Evolutionary conservation across 1,140 invertebrate genomes (phyloP), one percentile per base, ranked within the genome.

Genomic region (Musca domestica): DNA sequence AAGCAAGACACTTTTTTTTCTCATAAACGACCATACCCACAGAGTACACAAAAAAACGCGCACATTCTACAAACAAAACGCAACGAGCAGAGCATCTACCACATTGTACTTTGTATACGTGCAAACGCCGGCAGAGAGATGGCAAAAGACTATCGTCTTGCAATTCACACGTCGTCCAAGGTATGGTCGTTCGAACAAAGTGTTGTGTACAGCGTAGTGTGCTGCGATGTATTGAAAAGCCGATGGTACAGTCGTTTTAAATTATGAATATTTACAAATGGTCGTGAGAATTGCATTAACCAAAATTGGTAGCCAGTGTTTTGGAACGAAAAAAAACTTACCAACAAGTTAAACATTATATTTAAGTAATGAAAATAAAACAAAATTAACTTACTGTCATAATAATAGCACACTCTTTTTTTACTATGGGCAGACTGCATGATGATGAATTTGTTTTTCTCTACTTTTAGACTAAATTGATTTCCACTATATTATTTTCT

Each of bases 391-490:
- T 95, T 88, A 98, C 96, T 97, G 82, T 98, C 96, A 79, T 99
- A 99, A 84, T 99, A 99, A 85, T 99, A 99, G 83, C 96, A 98
- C 67, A 98, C 95, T 81, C 93, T 88, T 83, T 96, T 96, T 78
- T 94, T 94, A 75, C 89, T 93, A 41, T 41, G 34, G 73, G 95
- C 93, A 12, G 91, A 88, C 83, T 91, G 87, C 80, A 90, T 89
- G 56, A 17, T 61, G n/a, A 27, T 25, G 10, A 34, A 61, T 61
- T 20, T 34, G 25, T 61, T 61, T 34, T 30, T 30, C 5, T 61
- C 19, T 2, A 34, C 17, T 27, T 17, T 17, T 30, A 58, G 30
- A 1, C 30, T 27, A 2, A 30, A 15, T 27, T 30, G 12, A 27
- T 58, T 30, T 17, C 17, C 30, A 58, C 17, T 30, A 58, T 56